Evolutionary conservation across 2,113 vertebrate species (phyloP), one percentile per base, ranked within the genome.

Genomic region (Chionis minor): DNA sequence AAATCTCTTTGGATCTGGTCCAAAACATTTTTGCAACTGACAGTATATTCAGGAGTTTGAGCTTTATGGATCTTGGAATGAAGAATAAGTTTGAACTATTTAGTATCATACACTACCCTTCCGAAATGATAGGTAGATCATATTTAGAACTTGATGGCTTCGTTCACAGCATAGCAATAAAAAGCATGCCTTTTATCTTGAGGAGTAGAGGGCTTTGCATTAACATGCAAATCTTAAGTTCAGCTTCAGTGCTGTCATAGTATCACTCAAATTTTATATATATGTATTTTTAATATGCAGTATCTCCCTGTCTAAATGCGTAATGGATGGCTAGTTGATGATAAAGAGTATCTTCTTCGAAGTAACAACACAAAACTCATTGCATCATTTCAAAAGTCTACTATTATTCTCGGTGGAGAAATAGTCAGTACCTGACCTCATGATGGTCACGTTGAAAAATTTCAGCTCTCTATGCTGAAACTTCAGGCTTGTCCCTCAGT

Each of bases 11-110:
- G 83, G 22, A 56, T 81, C 44, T 73, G 19, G 44, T 81, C 83
- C 73, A 84, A 89, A 71, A 77, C 8, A 70, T 42, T 94, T 95
- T 92, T 96, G n/a, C 58, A 91, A 75, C 24, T 80, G 42, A 56
- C 38, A 79, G 3, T 13, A 15, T 72, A 75, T 45, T 52, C 35
- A 63, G 27, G 44, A 92, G 54, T 87, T 82, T 62, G n/a, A 81
- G 21, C 63, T 91, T 88, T 88, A 67, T 75, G 65, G 8, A 67
- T 86, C 40, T 70, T 58, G 65, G 44, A 89, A 85, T 40, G 56
- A 63, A 81, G 72, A 81, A 81, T 49, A 80, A 58, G 62, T 75
- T 91, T 90, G 42, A 94, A 65, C 22, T 62, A 19, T 30, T 66
- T 62, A 66, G 38, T n/a, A 45, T 73, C 12, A 42, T 33, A 23